Conservation (phyloP, 2,888 invertebrate species). For the Morpho achilles region DNA sequence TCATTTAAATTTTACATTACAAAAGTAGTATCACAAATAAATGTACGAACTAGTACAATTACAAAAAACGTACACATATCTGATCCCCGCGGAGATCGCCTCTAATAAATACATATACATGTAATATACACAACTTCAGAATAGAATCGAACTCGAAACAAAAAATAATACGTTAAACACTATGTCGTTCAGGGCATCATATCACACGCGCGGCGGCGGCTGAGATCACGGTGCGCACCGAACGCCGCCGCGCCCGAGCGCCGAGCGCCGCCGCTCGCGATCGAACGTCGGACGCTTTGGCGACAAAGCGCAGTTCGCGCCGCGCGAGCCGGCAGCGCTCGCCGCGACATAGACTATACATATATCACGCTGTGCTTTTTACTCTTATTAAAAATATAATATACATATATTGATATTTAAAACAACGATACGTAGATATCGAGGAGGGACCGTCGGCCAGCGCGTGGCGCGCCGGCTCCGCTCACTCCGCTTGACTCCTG, state of each 20-base stretch:
- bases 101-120: slow-evolving; percentile 73
- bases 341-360: slow-evolving; percentile 72
- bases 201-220: slow-evolving; percentile 71
- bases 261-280: slow-evolving; percentile 42
- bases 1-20: slow-evolving; percentile 75
- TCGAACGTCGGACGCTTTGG: slow-evolving; percentile 37
- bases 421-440: slow-evolving; percentile 76
- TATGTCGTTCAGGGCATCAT: slow-evolving; percentile 68
- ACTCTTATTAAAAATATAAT: slow-evolving; percentile 78
- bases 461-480: slow-evolving; percentile 55
- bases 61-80: slow-evolving; percentile 71
- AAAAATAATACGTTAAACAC: slow-evolving; percentile 69
- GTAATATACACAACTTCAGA: slow-evolving; percentile 68
- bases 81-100: slow-evolving; percentile 56
- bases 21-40: slow-evolving; percentile 81
- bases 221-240: slow-evolving; percentile 67
- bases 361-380: slow-evolving; percentile 80
- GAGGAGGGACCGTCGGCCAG: slow-evolving; percentile 75
- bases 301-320: slow-evolving; percentile 42
- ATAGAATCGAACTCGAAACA: slow-evolving; percentile 76
- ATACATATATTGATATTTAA: slow-evolving; percentile 77
- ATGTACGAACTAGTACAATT: slow-evolving; percentile 78
- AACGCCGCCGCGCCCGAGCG: slow-evolving; percentile 54
- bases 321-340: slow-evolving; percentile 32
- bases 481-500: slow-evolving; percentile 82